Percentiles rank a stretch among this genome's conserved stretches.
These are phyloP conservation scores for Pseudocheirus occidentalis DNA, from an alignment of 2,797 vertebrate species.

Conservation along the genomic window DNA sequence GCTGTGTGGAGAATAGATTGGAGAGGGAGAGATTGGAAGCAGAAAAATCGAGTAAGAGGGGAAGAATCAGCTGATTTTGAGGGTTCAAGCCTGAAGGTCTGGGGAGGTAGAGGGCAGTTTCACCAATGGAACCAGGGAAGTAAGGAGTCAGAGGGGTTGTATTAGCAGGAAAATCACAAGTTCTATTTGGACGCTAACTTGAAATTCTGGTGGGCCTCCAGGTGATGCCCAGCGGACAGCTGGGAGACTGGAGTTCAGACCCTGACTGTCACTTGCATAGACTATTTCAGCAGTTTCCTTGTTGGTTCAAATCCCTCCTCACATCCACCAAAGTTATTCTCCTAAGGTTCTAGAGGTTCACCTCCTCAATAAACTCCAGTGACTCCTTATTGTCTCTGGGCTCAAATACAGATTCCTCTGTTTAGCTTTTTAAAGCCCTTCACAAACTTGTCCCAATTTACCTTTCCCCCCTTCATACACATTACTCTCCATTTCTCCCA, in stretches of 20 bases:
- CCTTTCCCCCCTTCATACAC: neutral
- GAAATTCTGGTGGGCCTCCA: neutral
- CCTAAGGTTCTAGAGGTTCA: neutral
- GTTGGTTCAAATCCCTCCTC: neutral
- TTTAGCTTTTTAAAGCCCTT: neutral
- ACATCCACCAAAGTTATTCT: neutral
- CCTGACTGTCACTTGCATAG: neutral
- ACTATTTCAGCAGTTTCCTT: neutral
- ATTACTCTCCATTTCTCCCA: neutral
- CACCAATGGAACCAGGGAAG: neutral
- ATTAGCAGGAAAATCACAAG: neutral
- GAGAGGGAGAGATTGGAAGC: too few species aligned
- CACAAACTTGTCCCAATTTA: neutral
- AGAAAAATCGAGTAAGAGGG: too few species aligned
- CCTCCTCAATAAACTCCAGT: neutral
- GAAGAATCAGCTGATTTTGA: neutral
- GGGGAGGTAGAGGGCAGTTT: too few species aligned
- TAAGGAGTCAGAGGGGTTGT: neutral
- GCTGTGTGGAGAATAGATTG: too few species aligned
- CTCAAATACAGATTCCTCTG: neutral
- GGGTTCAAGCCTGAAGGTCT: neutral
- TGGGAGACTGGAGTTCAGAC: too few species aligned
- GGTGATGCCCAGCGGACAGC: neutral
- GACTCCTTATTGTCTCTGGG: neutral
- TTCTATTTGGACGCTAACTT: neutral